phyloP scores from a whole-genome alignment of 1,140 invertebrate genomes.

The Cryptotermes secundus region DNA sequence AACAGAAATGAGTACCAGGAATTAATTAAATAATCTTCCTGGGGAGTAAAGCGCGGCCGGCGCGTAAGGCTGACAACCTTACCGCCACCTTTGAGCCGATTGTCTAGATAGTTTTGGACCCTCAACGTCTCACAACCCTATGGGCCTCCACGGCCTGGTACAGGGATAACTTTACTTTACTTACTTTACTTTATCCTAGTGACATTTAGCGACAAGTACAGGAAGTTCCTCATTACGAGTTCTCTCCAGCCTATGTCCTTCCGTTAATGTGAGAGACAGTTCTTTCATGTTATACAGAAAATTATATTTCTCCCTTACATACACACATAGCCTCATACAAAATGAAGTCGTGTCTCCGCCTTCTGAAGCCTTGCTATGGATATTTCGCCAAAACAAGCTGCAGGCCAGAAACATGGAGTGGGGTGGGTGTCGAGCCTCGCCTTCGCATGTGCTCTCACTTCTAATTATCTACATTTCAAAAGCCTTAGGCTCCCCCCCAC shows the following conservation, averaged over 20 bases:
- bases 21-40: too few relatives aligned
- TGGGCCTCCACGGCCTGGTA: too few relatives aligned
- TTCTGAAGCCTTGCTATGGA: neutral
- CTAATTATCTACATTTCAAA: neutral
- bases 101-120: too few relatives aligned
- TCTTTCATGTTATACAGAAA: neutral
- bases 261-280: neutral
- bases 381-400: neutral
- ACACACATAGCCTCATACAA: neutral
- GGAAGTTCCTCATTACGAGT: neutral
- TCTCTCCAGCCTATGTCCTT: neutral
- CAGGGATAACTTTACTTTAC: too few relatives aligned
- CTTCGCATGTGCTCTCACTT: neutral
- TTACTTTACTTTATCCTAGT: too few relatives aligned
- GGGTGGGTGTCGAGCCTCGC: neutral
- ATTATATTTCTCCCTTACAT: neutral
- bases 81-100: too few relatives aligned
- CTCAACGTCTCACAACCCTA: too few relatives aligned
- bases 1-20: too few relatives aligned
- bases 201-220: neutral
- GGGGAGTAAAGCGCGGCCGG: too few relatives aligned
- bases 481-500: neutral
- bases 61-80: too few relatives aligned
- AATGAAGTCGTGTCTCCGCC: neutral
- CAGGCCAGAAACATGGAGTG: neutral